These are phyloP conservation scores for Tricholaema leucomelas DNA, from an alignment of 2,113 vertebrate species.

Conservation along the genomic window DNA sequence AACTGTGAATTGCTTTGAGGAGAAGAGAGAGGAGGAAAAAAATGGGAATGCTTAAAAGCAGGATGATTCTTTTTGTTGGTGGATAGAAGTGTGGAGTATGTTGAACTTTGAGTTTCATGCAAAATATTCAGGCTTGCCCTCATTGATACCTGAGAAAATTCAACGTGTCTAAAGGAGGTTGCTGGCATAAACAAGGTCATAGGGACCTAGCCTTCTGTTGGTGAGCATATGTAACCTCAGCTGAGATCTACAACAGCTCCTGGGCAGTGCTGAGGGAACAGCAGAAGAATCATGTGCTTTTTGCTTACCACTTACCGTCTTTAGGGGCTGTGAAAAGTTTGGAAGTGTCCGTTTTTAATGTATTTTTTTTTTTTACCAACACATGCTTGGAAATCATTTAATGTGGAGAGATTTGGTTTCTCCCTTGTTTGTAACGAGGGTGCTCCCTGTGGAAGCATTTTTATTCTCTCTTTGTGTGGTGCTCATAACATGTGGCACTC, in stretches of 20 bases:
- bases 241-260: neutral
- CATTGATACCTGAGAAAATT: neutral
- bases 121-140: neutral
- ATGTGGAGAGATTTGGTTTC: neutral
- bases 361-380: accelerated
- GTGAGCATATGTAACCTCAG: accelerated
- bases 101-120: neutral
- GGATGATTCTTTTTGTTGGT: neutral
- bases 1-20: neutral
- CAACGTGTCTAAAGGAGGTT: neutral
- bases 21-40: neutral
- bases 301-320: neutral
- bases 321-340: neutral
- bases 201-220: neutral
- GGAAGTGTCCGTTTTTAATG: no score
- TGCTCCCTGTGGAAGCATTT: neutral
- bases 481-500: conserved; percentile 34
- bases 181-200: neutral
- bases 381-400: neutral
- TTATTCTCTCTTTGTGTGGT: conserved; percentile 16
- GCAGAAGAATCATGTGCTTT: neutral
- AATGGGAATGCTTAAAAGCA: neutral
- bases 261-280: neutral
- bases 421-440: neutral
- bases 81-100: neutral